Conservation (phyloP, 2,113 vertebrate species). For the Hemichromis elongatus region DNA sequence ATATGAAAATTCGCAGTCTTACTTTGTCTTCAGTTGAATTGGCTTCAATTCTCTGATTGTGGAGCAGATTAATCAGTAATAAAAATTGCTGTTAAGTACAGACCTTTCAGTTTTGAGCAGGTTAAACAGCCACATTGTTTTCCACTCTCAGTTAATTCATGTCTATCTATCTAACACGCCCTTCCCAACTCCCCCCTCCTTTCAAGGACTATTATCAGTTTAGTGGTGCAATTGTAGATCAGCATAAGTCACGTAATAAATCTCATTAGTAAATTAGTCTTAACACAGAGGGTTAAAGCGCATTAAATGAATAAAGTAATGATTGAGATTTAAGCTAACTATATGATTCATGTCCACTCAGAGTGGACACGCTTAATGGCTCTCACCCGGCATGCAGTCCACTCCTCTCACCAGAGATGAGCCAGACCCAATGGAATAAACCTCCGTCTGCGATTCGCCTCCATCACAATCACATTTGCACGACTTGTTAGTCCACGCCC, state of each 20-base stretch:
- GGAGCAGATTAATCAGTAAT: background rate
- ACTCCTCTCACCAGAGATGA: constrained; percentile 54
- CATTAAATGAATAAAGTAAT: background rate
- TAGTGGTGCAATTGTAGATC: background rate
- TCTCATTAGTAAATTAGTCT: background rate
- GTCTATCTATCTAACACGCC: background rate
- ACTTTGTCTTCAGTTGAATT: background rate
- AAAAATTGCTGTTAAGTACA: background rate
- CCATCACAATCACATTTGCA: constrained; percentile 88
- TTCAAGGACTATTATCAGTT: background rate
- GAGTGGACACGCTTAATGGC: background rate
- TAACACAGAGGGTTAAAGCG: background rate
- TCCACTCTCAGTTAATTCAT: background rate
- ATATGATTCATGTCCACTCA: background rate
- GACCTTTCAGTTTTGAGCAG: background rate
- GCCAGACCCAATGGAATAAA: constrained; percentile 56
- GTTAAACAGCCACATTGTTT: background rate
- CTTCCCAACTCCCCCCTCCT: background rate
- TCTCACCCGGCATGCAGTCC: constrained; percentile 87
- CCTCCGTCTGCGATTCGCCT: constrained; percentile 66
- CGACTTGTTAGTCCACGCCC: constrained; percentile 79
- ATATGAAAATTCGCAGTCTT: background rate
- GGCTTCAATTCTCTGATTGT: background rate
- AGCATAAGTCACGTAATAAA: background rate
- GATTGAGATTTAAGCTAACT: background rate